These are phyloP conservation scores for Tetranychus truncatus DNA, from an alignment of 2,888 invertebrate species.

Conservation along the genomic window DNA sequence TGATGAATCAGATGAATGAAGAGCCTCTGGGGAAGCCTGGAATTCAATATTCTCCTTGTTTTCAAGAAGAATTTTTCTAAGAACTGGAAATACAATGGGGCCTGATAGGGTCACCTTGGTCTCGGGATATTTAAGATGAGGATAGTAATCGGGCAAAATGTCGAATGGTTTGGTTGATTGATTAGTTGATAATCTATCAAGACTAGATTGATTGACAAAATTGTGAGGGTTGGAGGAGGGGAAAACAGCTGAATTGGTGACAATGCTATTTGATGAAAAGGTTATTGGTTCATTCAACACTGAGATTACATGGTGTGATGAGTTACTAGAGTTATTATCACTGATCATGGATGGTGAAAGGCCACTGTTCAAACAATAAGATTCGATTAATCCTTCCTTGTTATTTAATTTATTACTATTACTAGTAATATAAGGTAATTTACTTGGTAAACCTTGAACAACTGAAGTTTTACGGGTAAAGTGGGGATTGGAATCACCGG, in stretches of 20 bases:
- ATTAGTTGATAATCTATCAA: not conserved
- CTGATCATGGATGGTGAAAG: not conserved
- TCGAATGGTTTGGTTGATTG: constrained; percentile 10
- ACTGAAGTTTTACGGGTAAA: not conserved
- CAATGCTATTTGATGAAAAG: not conserved
- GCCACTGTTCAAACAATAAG: not conserved
- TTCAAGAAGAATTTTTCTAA: constrained; percentile 12
- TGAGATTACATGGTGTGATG: not conserved
- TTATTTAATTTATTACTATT: not conserved
- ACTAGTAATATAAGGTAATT: not conserved
- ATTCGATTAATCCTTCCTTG: not conserved
- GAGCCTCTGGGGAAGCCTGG: constrained; percentile 7
- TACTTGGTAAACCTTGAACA: not conserved
- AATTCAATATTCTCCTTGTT: constrained; percentile 14
- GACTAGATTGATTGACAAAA: not conserved
- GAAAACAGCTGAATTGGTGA: not conserved
- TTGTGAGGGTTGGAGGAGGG: not conserved
- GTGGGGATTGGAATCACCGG: not conserved
- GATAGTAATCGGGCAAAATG: constrained; percentile 21
- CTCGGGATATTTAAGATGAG: constrained; percentile 15
- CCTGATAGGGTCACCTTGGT: constrained; percentile 21
- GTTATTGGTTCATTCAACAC: not conserved
- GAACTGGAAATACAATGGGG: constrained; percentile 21
- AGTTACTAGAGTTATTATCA: not conserved
- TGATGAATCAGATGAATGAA: not conserved